Base-by-base conservation (phyloP, 2,888 invertebrate genomes). In the Tanytarsus gracilentus region DNA sequence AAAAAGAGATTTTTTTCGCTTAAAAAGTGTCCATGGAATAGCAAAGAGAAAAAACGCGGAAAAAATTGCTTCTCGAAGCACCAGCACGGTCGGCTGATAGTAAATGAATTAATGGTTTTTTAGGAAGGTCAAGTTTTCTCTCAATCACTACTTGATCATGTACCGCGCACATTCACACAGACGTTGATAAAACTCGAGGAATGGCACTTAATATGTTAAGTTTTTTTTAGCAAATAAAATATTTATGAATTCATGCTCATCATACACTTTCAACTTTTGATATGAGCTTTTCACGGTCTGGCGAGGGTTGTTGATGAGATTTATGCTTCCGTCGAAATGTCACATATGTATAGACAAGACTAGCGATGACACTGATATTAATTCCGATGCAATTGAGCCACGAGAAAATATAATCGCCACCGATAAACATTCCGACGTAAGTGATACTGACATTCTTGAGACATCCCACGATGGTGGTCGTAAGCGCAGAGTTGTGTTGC, bases 391-490 rank as follows among this genome's bases (percentile, higher is more conserved):
- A 99, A 74, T 99, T 99, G 30, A 89, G 77, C 84, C 85, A 85
- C 2, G 90, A 87, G 73, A 96, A 99, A 63, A 96, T 83, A 74
- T 99, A 99, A 74, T 99, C 99, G 11, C 97, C 98, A 48, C 97
- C 98, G 61, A 98, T 88, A 44, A 96, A 83, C 97, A 99, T 99
- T 26, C 98, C 98, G 64, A 95, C 78, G 75, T 99, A 99, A 1
- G 99, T 99, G 3, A 99, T 91, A 66, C 94, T 82, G 66, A 99
- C 89, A 76, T 99, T 99, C 78, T 99, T 99, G 61, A 99, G 78
- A 69, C 98, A 97, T 4, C 99, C 99, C 65, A 99, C 92, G 62
- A 99, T 96, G 4, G 97, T 96, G 1, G 99, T 99, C 0, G 99
- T 99, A 51, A 99, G 77, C n/a, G 99, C 97, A 61, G 97, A 97